Percentiles rank a stretch among this genome's conserved stretches.
phyloP scores from a whole-genome alignment of 2,888 invertebrate genomes.

The Archaeoteleia sp. region DNA sequence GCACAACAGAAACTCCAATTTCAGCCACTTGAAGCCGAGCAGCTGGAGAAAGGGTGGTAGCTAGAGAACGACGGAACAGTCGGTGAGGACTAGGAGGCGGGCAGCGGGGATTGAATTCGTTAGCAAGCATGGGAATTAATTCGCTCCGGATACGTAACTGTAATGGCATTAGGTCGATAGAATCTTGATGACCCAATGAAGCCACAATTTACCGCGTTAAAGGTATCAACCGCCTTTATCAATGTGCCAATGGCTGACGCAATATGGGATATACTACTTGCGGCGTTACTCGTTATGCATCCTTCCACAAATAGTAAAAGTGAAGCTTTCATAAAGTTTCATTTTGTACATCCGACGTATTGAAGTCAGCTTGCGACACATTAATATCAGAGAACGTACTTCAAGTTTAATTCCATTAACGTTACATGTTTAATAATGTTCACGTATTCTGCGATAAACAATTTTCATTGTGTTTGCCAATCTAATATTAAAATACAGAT shows the following conservation, averaged over 20 bases:
- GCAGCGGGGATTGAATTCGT: constrained; percentile 54
- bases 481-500: no score
- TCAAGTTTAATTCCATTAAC: no score
- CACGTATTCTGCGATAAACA: no score
- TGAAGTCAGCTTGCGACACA: no score
- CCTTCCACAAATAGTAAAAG: constrained; percentile 15
- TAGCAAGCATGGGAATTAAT: constrained; percentile 63
- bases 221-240: constrained; percentile 42
- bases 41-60: constrained; percentile 35
- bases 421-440: no score
- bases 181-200: constrained; percentile 61
- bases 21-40: constrained; percentile 56
- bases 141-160: constrained; percentile 59
- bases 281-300: constrained; percentile 29
- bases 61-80: constrained; percentile 41
- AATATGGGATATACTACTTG: constrained; percentile 38
- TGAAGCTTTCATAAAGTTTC: no score
- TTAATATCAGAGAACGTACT: no score
- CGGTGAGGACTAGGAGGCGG: constrained; percentile 36
- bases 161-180: constrained; percentile 58
- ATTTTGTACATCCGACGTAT: no score
- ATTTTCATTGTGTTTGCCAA: no score
- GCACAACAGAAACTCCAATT: constrained; percentile 54
- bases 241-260: constrained; percentile 38
- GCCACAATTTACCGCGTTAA: constrained; percentile 54